phyloP scores from a whole-genome alignment of 2,113 vertebrate species.

The Sebastes schlegelii region DNA sequence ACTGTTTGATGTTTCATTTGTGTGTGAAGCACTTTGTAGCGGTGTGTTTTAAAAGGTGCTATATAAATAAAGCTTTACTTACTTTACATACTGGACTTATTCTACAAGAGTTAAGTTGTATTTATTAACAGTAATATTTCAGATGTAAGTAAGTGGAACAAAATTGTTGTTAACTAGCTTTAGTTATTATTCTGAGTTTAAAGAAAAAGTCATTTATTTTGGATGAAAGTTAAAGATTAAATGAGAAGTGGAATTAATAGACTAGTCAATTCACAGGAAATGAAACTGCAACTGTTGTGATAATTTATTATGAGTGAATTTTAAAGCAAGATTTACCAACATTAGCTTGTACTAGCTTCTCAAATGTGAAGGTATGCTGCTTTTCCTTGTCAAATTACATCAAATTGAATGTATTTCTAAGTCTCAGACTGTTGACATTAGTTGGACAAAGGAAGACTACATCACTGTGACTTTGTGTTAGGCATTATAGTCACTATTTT shows the following conservation, averaged over 20 bases:
- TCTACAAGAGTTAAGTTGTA: fast-evolving
- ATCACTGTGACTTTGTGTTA: fast-evolving
- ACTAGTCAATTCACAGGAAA: not conserved
- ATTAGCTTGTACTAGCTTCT: not conserved
- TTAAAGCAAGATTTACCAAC: not conserved
- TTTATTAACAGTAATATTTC: not conserved
- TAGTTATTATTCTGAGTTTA: not conserved
- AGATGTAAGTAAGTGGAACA: not conserved
- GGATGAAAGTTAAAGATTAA: not conserved
- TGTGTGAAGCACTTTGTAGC: too few relatives aligned
- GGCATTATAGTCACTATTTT: not conserved
- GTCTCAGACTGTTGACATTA: too few relatives aligned
- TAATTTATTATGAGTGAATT: not conserved
- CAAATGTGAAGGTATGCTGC: not conserved
- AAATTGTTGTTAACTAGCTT: not conserved
- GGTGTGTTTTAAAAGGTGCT: too few relatives aligned
- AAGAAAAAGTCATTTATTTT: not conserved
- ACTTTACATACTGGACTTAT: too few relatives aligned
- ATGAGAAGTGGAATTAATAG: not conserved
- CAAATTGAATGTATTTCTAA: fast-evolving
- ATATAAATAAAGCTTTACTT: too few relatives aligned
- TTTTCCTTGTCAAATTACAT: not conserved
- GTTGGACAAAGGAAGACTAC: too few relatives aligned
- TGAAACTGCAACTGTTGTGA: not conserved
- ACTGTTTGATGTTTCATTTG: too few relatives aligned